Base-by-base conservation (phyloP, 2,113 vertebrate species). In the Rhinoderma darwinii region DNA sequence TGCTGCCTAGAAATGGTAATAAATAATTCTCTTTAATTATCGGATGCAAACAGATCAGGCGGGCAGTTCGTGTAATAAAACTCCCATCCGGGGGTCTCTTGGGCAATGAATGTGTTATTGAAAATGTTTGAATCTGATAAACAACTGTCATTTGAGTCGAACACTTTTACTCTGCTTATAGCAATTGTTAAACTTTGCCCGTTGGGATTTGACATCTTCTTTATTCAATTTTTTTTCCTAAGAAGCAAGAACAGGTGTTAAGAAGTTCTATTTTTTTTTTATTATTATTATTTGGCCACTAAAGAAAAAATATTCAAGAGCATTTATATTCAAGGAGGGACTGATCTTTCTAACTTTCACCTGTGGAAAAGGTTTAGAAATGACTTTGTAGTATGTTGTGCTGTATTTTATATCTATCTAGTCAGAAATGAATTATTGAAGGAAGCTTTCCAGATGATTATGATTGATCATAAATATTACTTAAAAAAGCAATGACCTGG, bases 21-120 rank as follows among this genome's bases (percentile, higher is more conserved):
- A 63, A 87, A 87, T 82, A 59, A 87, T 87, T 87, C 79, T 37
- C 68, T 87, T 82, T 82, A 81, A 86, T 86, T 82, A 73, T 86
- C 18, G 75, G 86, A 82, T 75, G 79, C 68, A 82, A 82, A 82
- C 37, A 43, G 50, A 87, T 50, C 78, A 87, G 54, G 66, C 77
- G 51, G 50, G 50, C 77, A 81, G 85, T 79, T 73, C 14, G 11
- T 73, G 68, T 86, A 81, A 72, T 70, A 82, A 74, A 74, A 80
- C 85, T 72, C 85, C 77, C 78, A 39, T 43, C 47, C 7, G 18
- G 12, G 47, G n/a, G 32, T 86, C 85, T 79, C 85, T 22, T 56
- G 85, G 77, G 85, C 54, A 44, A 54, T 43, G 27, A 59, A 51
- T 56, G 27, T 37, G 68, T 73, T 82, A 83, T 43, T 83, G 83